Base-by-base conservation (phyloP, 2,797 vertebrate genomes). In the Macrochelys suwanniensis region DNA sequence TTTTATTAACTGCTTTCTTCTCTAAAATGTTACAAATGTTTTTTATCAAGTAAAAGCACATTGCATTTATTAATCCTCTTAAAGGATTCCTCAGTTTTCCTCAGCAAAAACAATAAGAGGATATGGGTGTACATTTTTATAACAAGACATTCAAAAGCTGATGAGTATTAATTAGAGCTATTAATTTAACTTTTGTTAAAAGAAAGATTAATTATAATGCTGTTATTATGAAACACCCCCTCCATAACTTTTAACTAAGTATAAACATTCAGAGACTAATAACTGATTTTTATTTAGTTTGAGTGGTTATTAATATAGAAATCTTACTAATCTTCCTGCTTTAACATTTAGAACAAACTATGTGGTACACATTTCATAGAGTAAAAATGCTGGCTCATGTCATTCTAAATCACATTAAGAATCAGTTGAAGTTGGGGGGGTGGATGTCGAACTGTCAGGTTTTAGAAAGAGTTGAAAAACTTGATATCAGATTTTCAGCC, bases 361-460 rank as follows among this genome's bases (percentile, higher is more conserved):
- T 88, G 82, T 71, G 93, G 50, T 84, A 92, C 87, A 96, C 61
- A 96, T 97, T 97, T 97, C 90, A 91, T 87, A 19, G 80, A 87
- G 86, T 84, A 87, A 97, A 97, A 97, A 96, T 96, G 79, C 89
- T 97, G 93, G 89, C 86, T 97, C 93, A 89, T 97, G 96, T 96
- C 97, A 97, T 95, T 96, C 93, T 89, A 96, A 94, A 97, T 97
- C 94, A 97, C 89, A 96, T 97, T 96, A 97, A 92, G 88, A 97
- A 97, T 96, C 96, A 91, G 96, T 94, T 92, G 95, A 97, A 97
- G 93, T 85, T 96, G 93, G 85, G 86, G 89, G 96, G 88, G 96
- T 95, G 95, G 95, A 97, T 97, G 97, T 97, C 93, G 92, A 97
- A 97, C 97, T 97, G 97, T 97, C 97, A 97, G 89, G 84, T 96